These are phyloP conservation scores for Sinopyrophorus schimmeli DNA, from an alignment of 2,888 invertebrate genomes.

Conservation along the genomic window DNA sequence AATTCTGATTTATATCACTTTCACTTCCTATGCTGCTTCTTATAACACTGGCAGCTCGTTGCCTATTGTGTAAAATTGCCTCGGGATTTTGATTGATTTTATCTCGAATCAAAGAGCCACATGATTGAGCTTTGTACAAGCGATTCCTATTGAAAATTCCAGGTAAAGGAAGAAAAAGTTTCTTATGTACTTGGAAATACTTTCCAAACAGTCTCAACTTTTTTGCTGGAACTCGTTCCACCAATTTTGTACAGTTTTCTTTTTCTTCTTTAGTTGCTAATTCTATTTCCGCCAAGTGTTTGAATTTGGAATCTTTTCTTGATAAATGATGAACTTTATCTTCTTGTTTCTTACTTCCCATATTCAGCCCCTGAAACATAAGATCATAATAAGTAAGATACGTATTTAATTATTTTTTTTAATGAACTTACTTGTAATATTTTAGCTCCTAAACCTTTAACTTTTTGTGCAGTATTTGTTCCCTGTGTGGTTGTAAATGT, in stretches of 20 bases:
- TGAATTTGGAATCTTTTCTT: slow-evolving; percentile 34
- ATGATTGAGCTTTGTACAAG: slow-evolving; percentile 65
- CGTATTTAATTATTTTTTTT: background rate
- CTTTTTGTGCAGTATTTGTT: slow-evolving; percentile 50
- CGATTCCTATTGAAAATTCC: slow-evolving; percentile 60
- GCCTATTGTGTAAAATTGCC: slow-evolving; percentile 52
- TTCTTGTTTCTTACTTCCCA: slow-evolving; percentile 37
- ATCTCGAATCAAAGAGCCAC: slow-evolving; percentile 64
- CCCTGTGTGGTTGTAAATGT: slow-evolving; percentile 48
- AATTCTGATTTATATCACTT: slow-evolving; percentile 60
- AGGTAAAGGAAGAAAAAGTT: slow-evolving; percentile 65
- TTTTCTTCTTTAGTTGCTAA: slow-evolving; percentile 39
- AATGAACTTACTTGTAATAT: slow-evolving; percentile 55
- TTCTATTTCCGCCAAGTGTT: slow-evolving; percentile 18
- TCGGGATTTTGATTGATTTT: slow-evolving; percentile 54
- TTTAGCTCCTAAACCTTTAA: slow-evolving; percentile 59
- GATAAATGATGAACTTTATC: slow-evolving; percentile 45
- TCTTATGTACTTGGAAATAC: slow-evolving; percentile 70
- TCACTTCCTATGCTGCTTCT: slow-evolving; percentile 52
- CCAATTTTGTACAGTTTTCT: slow-evolving; percentile 44
- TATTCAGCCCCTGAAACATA: slow-evolving; percentile 24
- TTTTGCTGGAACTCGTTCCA: slow-evolving; percentile 51
- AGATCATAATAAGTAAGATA: background rate
- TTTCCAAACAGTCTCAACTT: slow-evolving; percentile 67
- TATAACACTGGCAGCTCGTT: slow-evolving; percentile 54